Base-by-base conservation (phyloP, 2,888 invertebrate genomes). In the Ariolimax columbianus region DNA sequence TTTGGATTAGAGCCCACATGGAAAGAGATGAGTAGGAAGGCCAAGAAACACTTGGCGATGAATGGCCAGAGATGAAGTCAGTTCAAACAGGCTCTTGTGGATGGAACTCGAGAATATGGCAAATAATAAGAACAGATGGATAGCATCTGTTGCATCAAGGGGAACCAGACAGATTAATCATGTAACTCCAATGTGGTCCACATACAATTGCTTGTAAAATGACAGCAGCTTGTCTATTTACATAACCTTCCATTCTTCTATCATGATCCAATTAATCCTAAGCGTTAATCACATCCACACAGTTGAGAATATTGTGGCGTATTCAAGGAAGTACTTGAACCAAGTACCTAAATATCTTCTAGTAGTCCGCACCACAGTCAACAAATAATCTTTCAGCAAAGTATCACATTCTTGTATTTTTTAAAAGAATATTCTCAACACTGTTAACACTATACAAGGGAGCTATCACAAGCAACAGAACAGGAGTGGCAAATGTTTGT, bases 151-250 rank as follows among this genome's bases (percentile, higher is more conserved):
- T n/a, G n/a, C n/a, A n/a, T n/a, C n/a, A n/a, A n/a, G n/a, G n/a
- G n/a, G n/a, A n/a, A n/a, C n/a, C n/a, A n/a, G n/a, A n/a, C n/a
- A n/a, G n/a, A n/a, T n/a, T n/a, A n/a, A n/a, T n/a, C n/a, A n/a
- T n/a, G n/a, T n/a, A n/a, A n/a, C n/a, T n/a, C n/a, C n/a, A n/a
- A 66, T 14, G 17, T 30, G 33, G 9, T 2, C 19, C 19, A 66
- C 2, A 63, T 78, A 40, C n/a, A 73, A 73, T 73, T 73, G 73
- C 73, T 73, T 40, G 11, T 73, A 30, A 36, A 47, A 66, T 51
- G 3, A 2, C 82, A 82, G 68, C 33, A 82, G 55, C 55, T 9
- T 30, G 23, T 23, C 23, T 55, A 66, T 33, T 66, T 66, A 7
- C 17, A 30, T 11, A 66, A 66, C 33, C 19, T 30, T 33, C 9